Base-by-base conservation (phyloP, 2,888 invertebrate genomes). In the Xylota segnis region DNA sequence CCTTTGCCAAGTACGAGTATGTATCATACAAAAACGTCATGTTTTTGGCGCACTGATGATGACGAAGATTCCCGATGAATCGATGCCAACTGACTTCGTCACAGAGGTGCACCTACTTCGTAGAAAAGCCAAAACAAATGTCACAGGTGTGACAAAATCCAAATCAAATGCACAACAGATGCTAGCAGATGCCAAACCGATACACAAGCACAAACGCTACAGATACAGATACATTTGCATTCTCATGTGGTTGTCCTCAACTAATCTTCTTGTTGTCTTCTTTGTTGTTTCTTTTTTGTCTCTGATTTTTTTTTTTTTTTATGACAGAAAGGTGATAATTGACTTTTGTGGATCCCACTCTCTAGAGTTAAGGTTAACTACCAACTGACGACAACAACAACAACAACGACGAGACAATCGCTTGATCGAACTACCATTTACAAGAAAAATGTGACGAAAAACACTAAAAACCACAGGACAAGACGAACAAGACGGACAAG, bases 131-230 rank as follows among this genome's bases (percentile, higher is more conserved):
- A 23, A 75, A 82, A 76, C 66, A 43, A 83, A 83, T 77, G 63
- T 63, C 66, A 77, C 83, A 83, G 83, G 83, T 83, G 83, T 77
- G 77, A 83, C 77, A 59, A 77, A n/a, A 77, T 77, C 52, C 65
- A 71, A 76, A 71, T 59, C 71, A 65, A 43, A 71, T 59, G 45
- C 63, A 63, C 74, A 43, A 7, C 59, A 74, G 74, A 74, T 74
- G 75, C 70, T 50, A 82, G 50, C 63, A 70, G 75, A 58, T 82
- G 63, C 70, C 43, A 23, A 40, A 5, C n/a, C 40, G 12, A 54
- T n/a, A 63, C 18, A 16, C 9, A 5, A 18, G 16, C 12, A 23
- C 16, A 56, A 7, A n/a, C 54, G 29, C 37, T 63, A 40, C 16
- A 63, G 54, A 37, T 50, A 54, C 45, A 43, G 27, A 61, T 61